Percentiles rank a stretch among this genome's conserved stretches.
Conservation (phyloP, 2,113 vertebrate species). For the Phrynosoma blainvillii region DNA sequence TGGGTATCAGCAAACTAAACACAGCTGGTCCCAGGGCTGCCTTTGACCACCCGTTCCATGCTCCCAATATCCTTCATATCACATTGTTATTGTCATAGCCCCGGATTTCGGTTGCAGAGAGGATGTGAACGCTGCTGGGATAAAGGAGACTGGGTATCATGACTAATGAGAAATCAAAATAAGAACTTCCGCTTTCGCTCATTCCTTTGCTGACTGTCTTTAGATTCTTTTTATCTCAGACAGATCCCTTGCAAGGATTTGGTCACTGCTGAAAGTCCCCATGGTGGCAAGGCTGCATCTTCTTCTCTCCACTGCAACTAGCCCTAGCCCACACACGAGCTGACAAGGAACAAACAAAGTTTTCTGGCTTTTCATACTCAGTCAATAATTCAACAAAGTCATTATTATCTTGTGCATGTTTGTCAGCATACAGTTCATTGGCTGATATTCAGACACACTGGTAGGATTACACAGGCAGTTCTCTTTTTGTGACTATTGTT, state of each 20-base stretch:
- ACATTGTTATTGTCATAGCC: conserved; percentile 58
- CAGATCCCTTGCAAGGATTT: background rate
- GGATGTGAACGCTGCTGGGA: conserved; percentile 57
- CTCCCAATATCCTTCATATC: conserved; percentile 50
- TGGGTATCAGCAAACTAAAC: conserved; percentile 77
- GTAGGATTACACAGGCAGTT: too few species aligned
- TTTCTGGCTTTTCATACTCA: background rate
- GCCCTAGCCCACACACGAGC: too few species aligned
- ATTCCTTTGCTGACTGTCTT: conserved; percentile 52
- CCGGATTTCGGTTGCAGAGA: conserved; percentile 55
- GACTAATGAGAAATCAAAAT: conserved; percentile 70
- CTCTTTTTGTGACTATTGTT: too few species aligned
- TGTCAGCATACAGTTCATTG: background rate
- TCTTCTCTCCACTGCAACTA: background rate
- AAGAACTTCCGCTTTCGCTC: conserved; percentile 70
- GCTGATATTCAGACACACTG: too few species aligned
- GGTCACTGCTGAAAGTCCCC: background rate
- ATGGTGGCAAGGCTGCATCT: background rate
- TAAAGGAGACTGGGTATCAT: conserved; percentile 62
- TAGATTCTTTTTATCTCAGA: conserved; percentile 57
- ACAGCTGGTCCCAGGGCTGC: conserved; percentile 67
- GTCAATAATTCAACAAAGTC: background rate
- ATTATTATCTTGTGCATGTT: too few species aligned
- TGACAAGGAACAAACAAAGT: background rate
- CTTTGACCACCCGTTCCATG: conserved; percentile 54